Conservation (phyloP, 2,888 invertebrate genomes). For the Itoplectis maculator region DNA sequence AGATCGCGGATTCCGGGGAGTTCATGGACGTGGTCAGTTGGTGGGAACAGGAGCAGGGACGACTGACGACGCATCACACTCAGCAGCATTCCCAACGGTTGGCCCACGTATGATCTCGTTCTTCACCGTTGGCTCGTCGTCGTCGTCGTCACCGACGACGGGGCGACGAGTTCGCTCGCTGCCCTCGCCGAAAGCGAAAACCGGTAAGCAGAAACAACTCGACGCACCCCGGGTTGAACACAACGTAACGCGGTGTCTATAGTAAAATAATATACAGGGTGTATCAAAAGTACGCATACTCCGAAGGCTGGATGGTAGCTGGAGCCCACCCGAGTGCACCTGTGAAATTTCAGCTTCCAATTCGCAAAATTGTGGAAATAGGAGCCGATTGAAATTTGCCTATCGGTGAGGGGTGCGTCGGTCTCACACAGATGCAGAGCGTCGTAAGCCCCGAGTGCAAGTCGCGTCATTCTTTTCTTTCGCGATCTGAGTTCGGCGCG, state of each 20-base stretch:
- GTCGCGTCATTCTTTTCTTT: too few relatives aligned
- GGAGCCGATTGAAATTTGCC: too few relatives aligned
- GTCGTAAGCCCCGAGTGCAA: too few relatives aligned
- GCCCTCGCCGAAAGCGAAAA: conserved; percentile 49
- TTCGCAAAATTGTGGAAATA: too few relatives aligned
- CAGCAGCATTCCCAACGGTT: conserved; percentile 81
- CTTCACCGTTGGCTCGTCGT: conserved; percentile 29
- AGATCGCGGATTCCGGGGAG: conserved; percentile 80
- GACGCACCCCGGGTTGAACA: conserved; percentile 9
- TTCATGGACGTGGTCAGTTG: conserved; percentile 84
- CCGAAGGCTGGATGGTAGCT: too few relatives aligned
- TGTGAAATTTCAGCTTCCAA: too few relatives aligned
- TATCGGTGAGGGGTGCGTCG: too few relatives aligned
- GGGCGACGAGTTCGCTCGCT: conserved; percentile 38
- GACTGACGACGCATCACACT: conserved; percentile 79
- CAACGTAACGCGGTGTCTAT: neutral
- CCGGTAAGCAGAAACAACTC: conserved; percentile 57
- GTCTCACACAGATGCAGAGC: too few relatives aligned
- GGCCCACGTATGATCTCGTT: conserved; percentile 81
- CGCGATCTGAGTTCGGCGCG: too few relatives aligned
- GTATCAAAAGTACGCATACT: too few relatives aligned
- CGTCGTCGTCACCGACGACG: conserved; percentile 32
- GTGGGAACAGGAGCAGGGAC: conserved; percentile 84
- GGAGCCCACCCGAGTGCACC: too few relatives aligned
- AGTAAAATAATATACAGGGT: too few relatives aligned